Evolutionary conservation across 2,797 vertebrate species (phyloP), one percentile per base, ranked within the genome.

Genomic region (Phrynocephalus vlangalii): DNA sequence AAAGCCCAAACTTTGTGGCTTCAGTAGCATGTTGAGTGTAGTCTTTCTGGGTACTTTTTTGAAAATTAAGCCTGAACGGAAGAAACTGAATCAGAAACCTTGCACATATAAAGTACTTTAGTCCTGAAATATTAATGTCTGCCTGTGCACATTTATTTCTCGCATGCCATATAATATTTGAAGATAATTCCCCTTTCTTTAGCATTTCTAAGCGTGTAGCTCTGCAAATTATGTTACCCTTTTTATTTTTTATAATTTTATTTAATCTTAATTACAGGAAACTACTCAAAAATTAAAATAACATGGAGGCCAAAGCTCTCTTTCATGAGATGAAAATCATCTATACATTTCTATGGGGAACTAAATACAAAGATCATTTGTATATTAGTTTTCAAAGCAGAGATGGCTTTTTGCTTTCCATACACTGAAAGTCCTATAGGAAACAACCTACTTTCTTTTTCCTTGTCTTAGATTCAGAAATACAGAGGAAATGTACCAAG

Each of bases 241-340:
- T 10, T 83, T 72, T 56, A n/a, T 50, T 83, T 24, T 71, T 18
- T 70, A 10, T 26, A 16, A 16, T 44, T 44, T 44, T 44, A 44
- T 44, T 44, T 44, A 33, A 5, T 24, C 20, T 38, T 72, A 60
- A 30, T 38, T 60, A 33, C 52, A 75, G 33, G 30, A 75, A 84
- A 84, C 26, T 28, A 5, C 71, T 84, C 24, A 84, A 56, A 50
- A 60, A 60, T 84, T 56, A 52, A 50, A 38, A 83, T 60, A 84
- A 72, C 26, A 78, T 50, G 26, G 24, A 50, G 77, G 28, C 38
- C 38, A 18, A 63, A 60, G 38, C 24, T 48, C 24, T 44, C 1
- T 84, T 75, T 84, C 15, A 67, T 13, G 38, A 44, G 7, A 28
- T 79, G 33, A 66, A 44, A 44, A 63, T 38, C 28, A 5, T 66